Evolutionary conservation across 2,113 vertebrate genomes (phyloP).

Genomic region (Actenoides hombroni): DNA sequence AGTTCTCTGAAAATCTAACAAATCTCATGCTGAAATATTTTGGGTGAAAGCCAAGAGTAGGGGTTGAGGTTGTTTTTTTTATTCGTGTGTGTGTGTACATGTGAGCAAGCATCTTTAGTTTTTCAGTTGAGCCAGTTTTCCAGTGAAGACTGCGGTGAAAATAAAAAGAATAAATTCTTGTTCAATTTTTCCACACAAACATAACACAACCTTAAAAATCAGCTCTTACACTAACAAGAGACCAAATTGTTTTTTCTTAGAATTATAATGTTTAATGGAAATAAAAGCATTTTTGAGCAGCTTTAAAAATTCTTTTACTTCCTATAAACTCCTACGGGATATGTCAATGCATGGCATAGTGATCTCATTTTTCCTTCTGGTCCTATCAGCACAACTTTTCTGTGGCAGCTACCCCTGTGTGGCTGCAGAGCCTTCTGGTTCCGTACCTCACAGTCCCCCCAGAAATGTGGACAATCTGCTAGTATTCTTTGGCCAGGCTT

Average conservation of each 20-base stretch:
- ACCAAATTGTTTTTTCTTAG: background rate
- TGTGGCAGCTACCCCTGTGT: background rate
- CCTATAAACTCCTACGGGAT: background rate
- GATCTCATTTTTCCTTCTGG: background rate
- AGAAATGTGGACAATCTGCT: background rate
- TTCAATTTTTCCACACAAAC: conserved; percentile 14
- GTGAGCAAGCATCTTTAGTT: background rate
- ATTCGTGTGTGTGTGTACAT: background rate
- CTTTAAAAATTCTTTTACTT: background rate
- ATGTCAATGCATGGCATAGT: background rate
- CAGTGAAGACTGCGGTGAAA: background rate
- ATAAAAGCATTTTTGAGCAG: background rate
- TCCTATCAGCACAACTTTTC: background rate
- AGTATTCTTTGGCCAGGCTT: background rate
- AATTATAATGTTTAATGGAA: background rate
- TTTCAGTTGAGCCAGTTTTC: conserved; percentile 29
- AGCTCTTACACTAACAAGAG: background rate
- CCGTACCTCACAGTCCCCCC: background rate
- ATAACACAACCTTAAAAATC: background rate
- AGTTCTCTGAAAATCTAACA: background rate
- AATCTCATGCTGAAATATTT: background rate
- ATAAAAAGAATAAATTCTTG: background rate
- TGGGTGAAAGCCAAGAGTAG: background rate
- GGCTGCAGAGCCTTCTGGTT: background rate
- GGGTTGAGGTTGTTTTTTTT: background rate